A percentile compares a stretch with the other conserved stretches of the same genome.
Evolutionary conservation across 1,140 invertebrate species (phyloP).

Genomic region (Condylostylus longicornis): DNA sequence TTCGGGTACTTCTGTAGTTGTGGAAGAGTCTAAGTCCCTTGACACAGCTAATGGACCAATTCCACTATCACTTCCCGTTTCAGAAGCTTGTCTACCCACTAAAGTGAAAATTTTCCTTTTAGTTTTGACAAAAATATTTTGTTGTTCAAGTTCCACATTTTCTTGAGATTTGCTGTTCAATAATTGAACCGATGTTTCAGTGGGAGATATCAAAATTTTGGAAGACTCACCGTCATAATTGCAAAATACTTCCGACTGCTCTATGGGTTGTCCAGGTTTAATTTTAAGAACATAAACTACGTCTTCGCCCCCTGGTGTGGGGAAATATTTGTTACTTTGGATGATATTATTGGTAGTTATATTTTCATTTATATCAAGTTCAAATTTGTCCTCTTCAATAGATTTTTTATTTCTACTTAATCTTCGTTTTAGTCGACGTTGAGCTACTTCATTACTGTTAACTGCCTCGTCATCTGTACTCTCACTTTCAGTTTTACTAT

Average conservation of each 20-base stretch:
- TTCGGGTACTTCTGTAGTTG: slow-evolving; percentile 13
- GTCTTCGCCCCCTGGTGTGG: slow-evolving; percentile 11
- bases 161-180: slow-evolving; percentile 9
- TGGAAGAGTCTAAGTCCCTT: slow-evolving; percentile 12
- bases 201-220: slow-evolving; percentile 4
- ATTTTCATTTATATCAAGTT: slow-evolving; percentile 9
- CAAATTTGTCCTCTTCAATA: slow-evolving; percentile 22
- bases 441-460: slow-evolving; percentile 30
- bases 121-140: slow-evolving; percentile 54
- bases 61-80: slow-evolving; percentile 9
- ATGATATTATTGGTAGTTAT: neutral
- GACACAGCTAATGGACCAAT: neutral
- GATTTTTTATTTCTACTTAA: slow-evolving; percentile 26
- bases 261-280: slow-evolving; percentile 28
- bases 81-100: no score
- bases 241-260: slow-evolving; percentile 18
- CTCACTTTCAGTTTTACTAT: slow-evolving; percentile 33
- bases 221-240: slow-evolving; percentile 8
- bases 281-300: slow-evolving; percentile 22
- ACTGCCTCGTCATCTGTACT: slow-evolving; percentile 31
- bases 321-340: neutral
- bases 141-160: slow-evolving; percentile 22
- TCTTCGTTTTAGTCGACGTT: slow-evolving; percentile 24
- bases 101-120: slow-evolving; percentile 61
- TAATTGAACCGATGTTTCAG: slow-evolving; percentile 5